These are phyloP conservation scores for Ellobius talpinus DNA, from an alignment of 2,113 vertebrate species.

Conservation along the genomic window DNA sequence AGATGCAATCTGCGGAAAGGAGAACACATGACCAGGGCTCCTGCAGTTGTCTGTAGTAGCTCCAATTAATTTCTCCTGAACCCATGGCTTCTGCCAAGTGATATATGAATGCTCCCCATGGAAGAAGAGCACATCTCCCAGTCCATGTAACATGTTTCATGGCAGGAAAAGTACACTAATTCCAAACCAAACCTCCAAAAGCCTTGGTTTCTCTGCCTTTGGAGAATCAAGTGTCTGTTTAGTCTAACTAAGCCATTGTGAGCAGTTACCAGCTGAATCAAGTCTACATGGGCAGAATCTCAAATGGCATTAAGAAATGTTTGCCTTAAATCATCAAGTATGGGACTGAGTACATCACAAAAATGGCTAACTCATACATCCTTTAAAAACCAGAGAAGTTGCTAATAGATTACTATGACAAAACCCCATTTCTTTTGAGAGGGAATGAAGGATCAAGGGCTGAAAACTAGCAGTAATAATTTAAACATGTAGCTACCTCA, in stretches of 20 bases:
- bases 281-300: not conserved
- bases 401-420: not conserved
- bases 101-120: not conserved
- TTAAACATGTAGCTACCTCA: not conserved
- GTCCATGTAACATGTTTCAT: not conserved
- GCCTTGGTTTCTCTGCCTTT: not conserved
- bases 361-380: not conserved
- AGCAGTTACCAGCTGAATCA: not conserved
- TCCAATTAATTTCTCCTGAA: not conserved
- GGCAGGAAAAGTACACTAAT: too few relatives aligned
- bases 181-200: not conserved
- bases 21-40: rapidly evolving
- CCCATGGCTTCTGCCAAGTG: not conserved
- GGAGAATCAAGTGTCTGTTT: not conserved
- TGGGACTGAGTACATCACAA: not conserved
- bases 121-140: not conserved
- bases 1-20: not conserved
- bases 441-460: not conserved
- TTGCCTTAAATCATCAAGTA: not conserved
- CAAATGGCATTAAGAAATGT: not conserved
- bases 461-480: not conserved
- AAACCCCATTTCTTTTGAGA: not conserved
- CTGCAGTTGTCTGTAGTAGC: rapidly evolving
- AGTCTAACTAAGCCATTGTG: not conserved
- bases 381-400: not conserved